Conservation (phyloP, 1,140 invertebrate genomes). For the Melitaea cinxia region DNA sequence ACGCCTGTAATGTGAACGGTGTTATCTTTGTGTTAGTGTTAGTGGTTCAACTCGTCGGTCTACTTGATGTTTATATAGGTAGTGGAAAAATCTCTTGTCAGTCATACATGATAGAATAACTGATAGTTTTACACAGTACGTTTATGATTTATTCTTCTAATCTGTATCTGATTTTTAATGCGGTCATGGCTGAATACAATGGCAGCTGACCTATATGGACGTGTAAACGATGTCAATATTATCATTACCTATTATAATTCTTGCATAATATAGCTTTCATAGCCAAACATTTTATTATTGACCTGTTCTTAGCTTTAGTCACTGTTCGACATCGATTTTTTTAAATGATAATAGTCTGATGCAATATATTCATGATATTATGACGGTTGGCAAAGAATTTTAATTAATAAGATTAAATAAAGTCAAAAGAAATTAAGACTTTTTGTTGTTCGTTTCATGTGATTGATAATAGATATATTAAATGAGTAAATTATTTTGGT, state of each 20-base stretch:
- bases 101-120: constrained; percentile 30
- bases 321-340: not conserved
- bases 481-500: too few relatives aligned
- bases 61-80: constrained; percentile 44
- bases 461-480: too few relatives aligned
- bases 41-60: constrained; percentile 55
- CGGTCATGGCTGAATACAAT: constrained; percentile 38
- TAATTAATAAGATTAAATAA: too few relatives aligned
- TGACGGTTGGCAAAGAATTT: too few relatives aligned
- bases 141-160: constrained; percentile 27
- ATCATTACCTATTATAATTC: constrained; percentile 10
- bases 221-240: constrained; percentile 26
- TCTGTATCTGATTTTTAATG: constrained; percentile 28
- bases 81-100: constrained; percentile 41
- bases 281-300: not conserved
- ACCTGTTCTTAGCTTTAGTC: not conserved
- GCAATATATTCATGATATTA: too few relatives aligned
- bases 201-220: constrained; percentile 28
- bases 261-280: constrained; percentile 13
- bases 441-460: too few relatives aligned
- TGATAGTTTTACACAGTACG: constrained; percentile 32
- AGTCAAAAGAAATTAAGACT: too few relatives aligned
- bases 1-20: constrained; percentile 65
- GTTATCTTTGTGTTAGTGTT: constrained; percentile 74
- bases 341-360: too few relatives aligned